Evolutionary conservation across 1,140 invertebrate genomes (phyloP).

Genomic region (Ptiloglossa arizonensis): DNA sequence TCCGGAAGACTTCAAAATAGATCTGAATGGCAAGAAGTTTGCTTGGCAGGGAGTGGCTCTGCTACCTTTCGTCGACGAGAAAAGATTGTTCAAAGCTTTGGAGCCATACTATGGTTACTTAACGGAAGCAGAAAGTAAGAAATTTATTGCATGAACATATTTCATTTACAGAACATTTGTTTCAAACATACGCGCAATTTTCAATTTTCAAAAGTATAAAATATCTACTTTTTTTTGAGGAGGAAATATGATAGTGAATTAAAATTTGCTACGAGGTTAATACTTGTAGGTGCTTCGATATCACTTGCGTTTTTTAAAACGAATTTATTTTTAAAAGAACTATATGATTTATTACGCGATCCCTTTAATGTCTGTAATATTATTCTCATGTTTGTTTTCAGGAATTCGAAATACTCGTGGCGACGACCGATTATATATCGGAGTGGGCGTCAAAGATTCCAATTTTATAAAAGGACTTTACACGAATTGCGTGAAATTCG

Average conservation of each 20-base stretch:
- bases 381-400: conserved; percentile 61
- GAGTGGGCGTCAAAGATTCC: conserved; percentile 86
- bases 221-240: no score
- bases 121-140: conserved; percentile 89
- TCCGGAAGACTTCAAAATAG: conserved; percentile 98
- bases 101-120: conserved; percentile 90
- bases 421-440: conserved; percentile 91
- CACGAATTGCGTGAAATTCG: conserved; percentile 80
- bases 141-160: conserved; percentile 27
- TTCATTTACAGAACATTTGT: no score
- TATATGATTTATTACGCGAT: no score
- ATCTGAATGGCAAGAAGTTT: conserved; percentile 99
- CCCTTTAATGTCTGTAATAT: no score
- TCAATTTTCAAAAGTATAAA: conserved; percentile 18
- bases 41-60: conserved; percentile 99
- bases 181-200: neutral
- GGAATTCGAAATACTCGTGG: conserved; percentile 87
- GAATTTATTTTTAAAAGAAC: no score
- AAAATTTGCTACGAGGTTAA: no score
- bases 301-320: neutral
- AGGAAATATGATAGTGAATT: no score
- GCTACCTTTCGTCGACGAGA: conserved; percentile 98
- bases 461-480: conserved; percentile 88
- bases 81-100: conserved; percentile 93
- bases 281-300: no score